A percentile compares a stretch with the other conserved stretches of the same genome.
Evolutionary conservation across 2,797 vertebrate species (phyloP).

Genomic region (Acanthornis magna): DNA sequence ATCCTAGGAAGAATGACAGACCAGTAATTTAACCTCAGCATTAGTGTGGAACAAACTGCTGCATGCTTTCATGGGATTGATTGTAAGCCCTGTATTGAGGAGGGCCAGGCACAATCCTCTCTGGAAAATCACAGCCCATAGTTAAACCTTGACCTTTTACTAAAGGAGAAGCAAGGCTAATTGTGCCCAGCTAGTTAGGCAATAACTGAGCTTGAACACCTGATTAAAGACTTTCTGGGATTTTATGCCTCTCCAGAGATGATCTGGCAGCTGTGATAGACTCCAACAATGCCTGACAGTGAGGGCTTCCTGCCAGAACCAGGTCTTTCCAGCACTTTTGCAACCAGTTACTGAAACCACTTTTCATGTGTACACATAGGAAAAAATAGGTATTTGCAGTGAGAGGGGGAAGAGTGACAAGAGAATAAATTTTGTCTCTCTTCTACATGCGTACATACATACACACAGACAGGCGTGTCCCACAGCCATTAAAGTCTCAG

Average conservation of each 20-base stretch:
- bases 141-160: background rate
- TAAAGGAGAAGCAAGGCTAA: background rate
- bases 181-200: background rate
- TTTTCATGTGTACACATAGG: background rate
- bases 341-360: background rate
- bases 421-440: background rate
- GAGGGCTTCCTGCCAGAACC: background rate
- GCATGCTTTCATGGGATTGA: background rate
- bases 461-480: background rate
- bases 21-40: background rate
- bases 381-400: background rate
- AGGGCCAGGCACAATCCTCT: background rate
- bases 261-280: background rate
- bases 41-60: background rate
- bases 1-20: background rate
- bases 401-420: background rate
- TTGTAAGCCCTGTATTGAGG: accelerated
- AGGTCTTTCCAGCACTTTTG: background rate
- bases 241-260: background rate
- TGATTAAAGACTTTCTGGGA: background rate
- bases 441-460: background rate
- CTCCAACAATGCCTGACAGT: background rate
- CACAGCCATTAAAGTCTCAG: conserved; percentile 19
- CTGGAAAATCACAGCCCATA: background rate
- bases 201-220: background rate